Percentiles rank a stretch among this genome's conserved stretches.
These are phyloP conservation scores for Nysson spinosus DNA, from an alignment of 2,888 invertebrate species.

Conservation along the genomic window DNA sequence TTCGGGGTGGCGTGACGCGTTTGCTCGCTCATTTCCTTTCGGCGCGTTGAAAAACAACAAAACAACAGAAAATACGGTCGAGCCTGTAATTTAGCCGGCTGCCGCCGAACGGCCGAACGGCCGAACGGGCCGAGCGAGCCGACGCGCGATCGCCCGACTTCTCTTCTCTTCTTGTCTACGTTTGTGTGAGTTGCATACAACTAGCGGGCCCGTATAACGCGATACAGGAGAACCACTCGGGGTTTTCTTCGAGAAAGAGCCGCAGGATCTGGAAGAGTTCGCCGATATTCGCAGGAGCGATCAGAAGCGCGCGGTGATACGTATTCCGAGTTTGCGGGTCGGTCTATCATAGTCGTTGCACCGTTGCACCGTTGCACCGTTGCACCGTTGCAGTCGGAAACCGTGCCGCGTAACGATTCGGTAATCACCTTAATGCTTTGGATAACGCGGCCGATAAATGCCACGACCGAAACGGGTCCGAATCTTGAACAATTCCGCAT, in stretches of 20 bases:
- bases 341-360: constrained; percentile 67
- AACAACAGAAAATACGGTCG: constrained; percentile 76
- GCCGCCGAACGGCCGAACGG: constrained; percentile 77
- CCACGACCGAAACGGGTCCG: too few relatives aligned
- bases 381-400: too few relatives aligned
- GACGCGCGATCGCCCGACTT: constrained; percentile 58
- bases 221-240: too few relatives aligned
- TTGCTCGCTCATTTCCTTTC: constrained; percentile 78
- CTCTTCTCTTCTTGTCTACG: too few relatives aligned
- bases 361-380: too few relatives aligned
- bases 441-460: constrained; percentile 54
- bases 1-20: constrained; percentile 78
- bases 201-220: too few relatives aligned
- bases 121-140: constrained; percentile 68
- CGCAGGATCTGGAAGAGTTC: too few relatives aligned
- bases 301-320: constrained; percentile 3
- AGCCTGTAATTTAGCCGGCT: constrained; percentile 77
- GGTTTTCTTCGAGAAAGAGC: too few relatives aligned
- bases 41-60: constrained; percentile 78
- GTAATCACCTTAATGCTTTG: constrained; percentile 76
- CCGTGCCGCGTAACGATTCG: constrained; percentile 76
- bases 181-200: constrained; percentile 12
- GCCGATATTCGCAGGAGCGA: too few relatives aligned
- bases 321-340: constrained; percentile 27
- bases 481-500: too few relatives aligned